phyloP scores from a whole-genome alignment of 2,113 vertebrate genomes.

The Phalacrocorax brasilianus region DNA sequence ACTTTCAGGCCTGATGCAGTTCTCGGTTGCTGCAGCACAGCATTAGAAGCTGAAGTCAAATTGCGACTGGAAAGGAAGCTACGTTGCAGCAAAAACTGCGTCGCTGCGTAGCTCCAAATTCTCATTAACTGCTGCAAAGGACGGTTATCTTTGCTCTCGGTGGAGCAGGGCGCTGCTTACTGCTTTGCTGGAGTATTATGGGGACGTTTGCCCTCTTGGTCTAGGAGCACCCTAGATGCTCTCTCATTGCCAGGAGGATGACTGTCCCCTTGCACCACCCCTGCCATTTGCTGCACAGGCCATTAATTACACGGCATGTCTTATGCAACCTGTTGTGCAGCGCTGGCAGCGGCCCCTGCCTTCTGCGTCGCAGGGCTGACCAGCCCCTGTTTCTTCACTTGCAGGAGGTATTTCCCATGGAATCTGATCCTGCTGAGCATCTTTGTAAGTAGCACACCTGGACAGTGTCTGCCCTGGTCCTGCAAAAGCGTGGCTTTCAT shows the following conservation, averaged over 20 bases:
- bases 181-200: not conserved
- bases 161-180: not conserved
- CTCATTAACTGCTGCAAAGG: not conserved
- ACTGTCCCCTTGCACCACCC: not conserved
- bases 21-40: not conserved
- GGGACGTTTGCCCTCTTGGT: not conserved
- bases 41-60: not conserved
- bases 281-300: not conserved
- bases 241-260: not conserved
- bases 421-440: constrained; percentile 89
- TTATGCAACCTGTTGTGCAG: not conserved
- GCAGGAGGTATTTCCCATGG: constrained; percentile 93
- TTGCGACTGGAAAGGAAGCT: not conserved
- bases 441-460: constrained; percentile 84
- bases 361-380: not conserved
- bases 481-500: not conserved
- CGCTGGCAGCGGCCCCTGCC: not conserved
- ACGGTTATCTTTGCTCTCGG: accelerated
- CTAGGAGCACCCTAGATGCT: accelerated
- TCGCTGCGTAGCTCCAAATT: accelerated
- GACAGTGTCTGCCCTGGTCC: not conserved
- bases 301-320: not conserved
- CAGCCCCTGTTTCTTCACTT: constrained; percentile 9
- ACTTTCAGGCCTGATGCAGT: not conserved
- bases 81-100: accelerated